Conservation (phyloP, 2,797 vertebrate genomes). For the Enteromius anoplus region DNA sequence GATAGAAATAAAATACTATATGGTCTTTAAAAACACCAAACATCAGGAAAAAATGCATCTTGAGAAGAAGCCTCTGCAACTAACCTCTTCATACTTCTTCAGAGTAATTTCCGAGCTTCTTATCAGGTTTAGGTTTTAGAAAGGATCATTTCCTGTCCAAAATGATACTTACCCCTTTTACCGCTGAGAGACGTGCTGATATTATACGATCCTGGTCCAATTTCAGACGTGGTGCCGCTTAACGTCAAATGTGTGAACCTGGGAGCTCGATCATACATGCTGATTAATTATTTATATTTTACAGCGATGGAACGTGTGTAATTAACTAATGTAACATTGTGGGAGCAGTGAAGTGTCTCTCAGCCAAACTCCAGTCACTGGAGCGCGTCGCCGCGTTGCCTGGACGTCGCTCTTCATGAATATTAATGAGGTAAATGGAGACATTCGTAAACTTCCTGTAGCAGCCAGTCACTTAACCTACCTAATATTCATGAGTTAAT, state of each 20-base stretch:
- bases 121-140: not conserved
- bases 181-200: not conserved
- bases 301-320: not conserved
- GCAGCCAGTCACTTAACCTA: not conserved
- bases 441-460: slow-evolving; percentile 1
- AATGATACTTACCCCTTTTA: slow-evolving; percentile 1
- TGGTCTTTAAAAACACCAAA: not conserved
- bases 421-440: slow-evolving; percentile 11
- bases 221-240: slow-evolving; percentile 3
- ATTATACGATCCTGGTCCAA: slow-evolving; percentile 50
- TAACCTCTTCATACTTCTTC: not conserved
- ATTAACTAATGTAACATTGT: not conserved
- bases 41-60: not conserved
- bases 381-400: slow-evolving; percentile 43
- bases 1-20: not conserved
- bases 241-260: slow-evolving; percentile 27
- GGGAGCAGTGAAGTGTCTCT: not conserved
- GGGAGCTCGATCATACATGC: slow-evolving; percentile 50
- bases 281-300: not conserved
- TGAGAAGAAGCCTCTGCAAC: not conserved
- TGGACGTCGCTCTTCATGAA: slow-evolving; percentile 10
- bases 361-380: not conserved
- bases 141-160: too few relatives aligned
- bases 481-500: not conserved
- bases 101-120: not conserved